Conservation (phyloP, 1,140 invertebrate species). For the Eupristina koningsbergeri region DNA sequence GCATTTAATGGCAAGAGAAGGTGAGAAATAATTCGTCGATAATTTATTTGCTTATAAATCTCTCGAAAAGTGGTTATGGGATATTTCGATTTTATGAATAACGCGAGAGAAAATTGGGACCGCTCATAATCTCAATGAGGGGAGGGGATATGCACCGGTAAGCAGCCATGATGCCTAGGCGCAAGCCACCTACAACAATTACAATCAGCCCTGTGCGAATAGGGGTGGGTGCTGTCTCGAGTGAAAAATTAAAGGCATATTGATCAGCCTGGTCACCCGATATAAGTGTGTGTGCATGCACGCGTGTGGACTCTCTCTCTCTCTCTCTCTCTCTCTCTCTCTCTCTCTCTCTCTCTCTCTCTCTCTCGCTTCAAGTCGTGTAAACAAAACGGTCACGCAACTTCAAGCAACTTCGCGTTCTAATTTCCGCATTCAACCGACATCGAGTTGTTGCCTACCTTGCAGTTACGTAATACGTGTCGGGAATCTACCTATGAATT, state of each 20-base stretch:
- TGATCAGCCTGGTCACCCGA: constrained; percentile 13
- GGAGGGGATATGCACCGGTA: too few relatives aligned
- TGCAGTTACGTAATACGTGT: constrained; percentile 33
- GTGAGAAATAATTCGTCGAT: neutral
- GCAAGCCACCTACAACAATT: neutral
- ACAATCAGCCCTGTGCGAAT: constrained; percentile 20
- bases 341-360: too few relatives aligned
- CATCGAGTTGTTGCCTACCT: constrained; percentile 34
- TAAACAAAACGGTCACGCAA: constrained; percentile 51
- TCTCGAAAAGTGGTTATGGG: neutral
- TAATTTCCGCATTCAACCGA: constrained; percentile 51
- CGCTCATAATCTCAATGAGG: neutral
- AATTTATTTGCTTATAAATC: neutral
- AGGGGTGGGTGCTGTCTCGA: neutral
- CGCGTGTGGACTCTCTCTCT: neutral
- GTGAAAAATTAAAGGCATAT: constrained; percentile 38
- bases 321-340: neutral
- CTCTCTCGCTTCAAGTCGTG: neutral
- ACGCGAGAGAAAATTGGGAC: neutral
- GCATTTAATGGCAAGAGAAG: too few relatives aligned
- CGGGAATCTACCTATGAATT: neutral
- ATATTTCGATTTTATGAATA: neutral
- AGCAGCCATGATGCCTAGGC: too few relatives aligned
- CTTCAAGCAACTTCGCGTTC: constrained; percentile 47
- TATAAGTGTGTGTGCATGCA: neutral